Percentiles rank a stretch among this genome's conserved stretches.
Conservation (phyloP, 2,888 invertebrate species). For the Amphipyra berbera region DNA sequence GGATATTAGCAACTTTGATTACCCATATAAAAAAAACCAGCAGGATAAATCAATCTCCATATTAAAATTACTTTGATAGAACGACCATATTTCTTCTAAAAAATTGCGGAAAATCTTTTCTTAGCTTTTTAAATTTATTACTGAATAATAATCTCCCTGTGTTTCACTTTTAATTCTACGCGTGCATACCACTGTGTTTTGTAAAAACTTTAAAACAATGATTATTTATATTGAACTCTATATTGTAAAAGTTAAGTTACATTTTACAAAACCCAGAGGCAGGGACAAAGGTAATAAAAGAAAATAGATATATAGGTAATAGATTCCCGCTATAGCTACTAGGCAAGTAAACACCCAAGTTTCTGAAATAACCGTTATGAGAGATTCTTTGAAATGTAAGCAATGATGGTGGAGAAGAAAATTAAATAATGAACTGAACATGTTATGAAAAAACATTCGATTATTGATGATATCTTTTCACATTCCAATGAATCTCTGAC, state of each 20-base stretch:
- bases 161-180: conserved; percentile 79
- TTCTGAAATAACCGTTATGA: conserved; percentile 63
- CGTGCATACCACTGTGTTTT: conserved; percentile 85
- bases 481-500: conserved; percentile 87
- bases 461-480: conserved; percentile 43
- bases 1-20: too few species aligned
- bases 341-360: conserved; percentile 86
- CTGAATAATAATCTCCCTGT: conserved; percentile 72
- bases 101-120: conserved; percentile 46
- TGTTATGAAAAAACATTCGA: conserved; percentile 42
- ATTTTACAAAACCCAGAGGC: conserved; percentile 81
- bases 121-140: conserved; percentile 35
- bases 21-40: too few species aligned
- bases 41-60: too few species aligned
- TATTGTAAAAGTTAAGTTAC: conserved; percentile 1
- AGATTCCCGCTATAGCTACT: conserved; percentile 89
- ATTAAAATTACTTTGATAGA: background rate
- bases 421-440: conserved; percentile 31
- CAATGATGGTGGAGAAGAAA: conserved; percentile 37
- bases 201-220: conserved; percentile 59
- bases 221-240: conserved; percentile 4
- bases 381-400: conserved; percentile 86
- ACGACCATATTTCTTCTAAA: conserved; percentile 3
- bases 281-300: conserved; percentile 80
- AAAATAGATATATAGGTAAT: conserved; percentile 75